A percentile compares a stretch with the other conserved stretches of the same genome.
Evolutionary conservation across 2,888 invertebrate genomes (phyloP).

Genomic region (Calameuta idolon): DNA sequence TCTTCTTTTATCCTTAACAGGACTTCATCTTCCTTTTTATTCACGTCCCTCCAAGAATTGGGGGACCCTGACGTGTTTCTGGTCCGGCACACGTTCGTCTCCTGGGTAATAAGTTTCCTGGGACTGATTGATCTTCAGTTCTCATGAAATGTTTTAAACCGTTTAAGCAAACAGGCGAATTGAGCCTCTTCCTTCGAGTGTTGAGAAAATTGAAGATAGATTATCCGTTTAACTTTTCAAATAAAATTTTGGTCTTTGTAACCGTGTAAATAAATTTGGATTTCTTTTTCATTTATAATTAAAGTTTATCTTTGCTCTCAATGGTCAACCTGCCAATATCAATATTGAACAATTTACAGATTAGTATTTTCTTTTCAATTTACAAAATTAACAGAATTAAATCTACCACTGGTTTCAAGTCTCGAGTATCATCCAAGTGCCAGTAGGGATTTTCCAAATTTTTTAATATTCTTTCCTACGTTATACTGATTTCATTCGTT

Average conservation of each 20-base stretch:
- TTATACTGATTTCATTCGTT: neutral
- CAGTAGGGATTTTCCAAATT: neutral
- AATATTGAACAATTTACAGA: too few relatives aligned
- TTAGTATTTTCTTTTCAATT: too few relatives aligned
- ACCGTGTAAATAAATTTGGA: neutral
- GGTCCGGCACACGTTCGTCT: neutral
- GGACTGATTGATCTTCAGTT: neutral
- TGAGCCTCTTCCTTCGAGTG: neutral
- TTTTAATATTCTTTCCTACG: neutral
- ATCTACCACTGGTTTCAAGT: neutral
- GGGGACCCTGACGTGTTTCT: neutral
- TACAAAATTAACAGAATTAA: too few relatives aligned
- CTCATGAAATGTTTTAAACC: neutral
- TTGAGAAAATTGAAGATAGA: neutral
- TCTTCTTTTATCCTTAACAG: constrained; percentile 17
- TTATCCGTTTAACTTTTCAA: neutral
- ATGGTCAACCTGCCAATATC: too few relatives aligned
- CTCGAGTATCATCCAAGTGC: neutral
- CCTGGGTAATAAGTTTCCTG: neutral
- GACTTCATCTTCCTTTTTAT: constrained; percentile 21
- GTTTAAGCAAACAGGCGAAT: neutral
- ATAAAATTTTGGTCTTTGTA: neutral
- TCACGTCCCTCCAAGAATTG: constrained; percentile 9
- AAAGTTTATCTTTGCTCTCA: neutral
- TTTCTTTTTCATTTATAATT: neutral